A percentile compares a stretch with the other conserved stretches of the same genome.
Conservation (phyloP, 2,888 invertebrate species). For the Oeneis ivallda region DNA sequence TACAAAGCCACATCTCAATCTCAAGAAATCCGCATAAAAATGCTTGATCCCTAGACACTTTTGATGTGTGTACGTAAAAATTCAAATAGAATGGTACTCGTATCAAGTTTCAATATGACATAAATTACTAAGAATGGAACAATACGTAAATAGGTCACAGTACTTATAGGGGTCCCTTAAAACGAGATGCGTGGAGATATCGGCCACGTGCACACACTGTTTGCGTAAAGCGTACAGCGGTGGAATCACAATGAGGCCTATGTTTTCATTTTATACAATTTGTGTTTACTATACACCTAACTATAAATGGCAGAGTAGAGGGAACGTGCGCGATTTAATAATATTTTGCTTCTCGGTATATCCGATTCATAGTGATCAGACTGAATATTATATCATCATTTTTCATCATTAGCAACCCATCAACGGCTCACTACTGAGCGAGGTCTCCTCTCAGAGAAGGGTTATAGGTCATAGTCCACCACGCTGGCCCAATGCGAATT, state of each 20-base stretch:
- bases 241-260: slow-evolving; percentile 22
- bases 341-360: slow-evolving; percentile 14
- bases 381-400: no score
- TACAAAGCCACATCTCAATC: no score
- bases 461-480: no score
- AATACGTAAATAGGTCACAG: slow-evolving; percentile 34
- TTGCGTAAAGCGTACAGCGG: slow-evolving; percentile 14
- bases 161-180: slow-evolving; percentile 35
- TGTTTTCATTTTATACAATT: slow-evolving; percentile 23
- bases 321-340: slow-evolving; percentile 23
- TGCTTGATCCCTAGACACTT: no score
- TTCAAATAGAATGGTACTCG: not conserved
- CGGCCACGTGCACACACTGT: slow-evolving; percentile 15
- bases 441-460: no score
- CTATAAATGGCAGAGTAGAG: slow-evolving; percentile 13
- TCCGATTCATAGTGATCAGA: slow-evolving; percentile 15
- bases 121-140: slow-evolving; percentile 17
- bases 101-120: slow-evolving; percentile 15
- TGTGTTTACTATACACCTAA: slow-evolving; percentile 10
- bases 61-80: not conserved
- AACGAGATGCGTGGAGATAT: slow-evolving; percentile 17
- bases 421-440: no score
- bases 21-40: no score
- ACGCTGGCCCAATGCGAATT: no score
- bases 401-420: no score